Conservation (phyloP, 2,113 vertebrate species). For the Circaetus cinerascens region DNA sequence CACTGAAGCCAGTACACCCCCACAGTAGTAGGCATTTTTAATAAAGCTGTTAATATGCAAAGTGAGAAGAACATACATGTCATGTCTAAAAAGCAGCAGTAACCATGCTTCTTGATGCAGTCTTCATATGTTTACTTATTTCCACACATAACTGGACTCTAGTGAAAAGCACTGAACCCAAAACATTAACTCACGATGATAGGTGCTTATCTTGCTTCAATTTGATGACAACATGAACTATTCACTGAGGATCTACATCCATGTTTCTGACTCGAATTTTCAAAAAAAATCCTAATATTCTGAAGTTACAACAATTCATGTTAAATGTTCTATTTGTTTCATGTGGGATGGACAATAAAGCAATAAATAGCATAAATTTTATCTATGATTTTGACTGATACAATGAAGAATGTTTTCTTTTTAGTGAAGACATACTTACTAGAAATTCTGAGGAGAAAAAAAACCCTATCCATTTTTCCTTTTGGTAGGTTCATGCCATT, state of each 20-base stretch:
- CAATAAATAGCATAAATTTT: neutral
- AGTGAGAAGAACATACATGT: neutral
- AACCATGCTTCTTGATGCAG: neutral
- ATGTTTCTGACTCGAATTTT: neutral
- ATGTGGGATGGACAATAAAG: rapidly evolving
- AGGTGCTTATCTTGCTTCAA: neutral
- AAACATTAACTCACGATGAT: neutral
- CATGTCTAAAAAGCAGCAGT: neutral
- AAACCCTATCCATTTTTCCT: neutral
- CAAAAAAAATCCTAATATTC: neutral
- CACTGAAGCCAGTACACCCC: neutral
- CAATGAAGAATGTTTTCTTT: neutral
- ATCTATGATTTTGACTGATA: neutral
- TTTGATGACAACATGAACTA: neutral
- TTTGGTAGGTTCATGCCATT: conserved; percentile 1
- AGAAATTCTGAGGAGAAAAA: neutral
- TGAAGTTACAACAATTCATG: neutral
- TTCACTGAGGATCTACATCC: neutral
- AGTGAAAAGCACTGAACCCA: neutral
- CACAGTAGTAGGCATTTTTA: rapidly evolving
- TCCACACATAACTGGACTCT: neutral
- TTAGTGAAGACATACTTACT: neutral
- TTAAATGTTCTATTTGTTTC: neutral
- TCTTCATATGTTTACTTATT: neutral
- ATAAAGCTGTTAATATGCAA: neutral